Percentiles rank a stretch among this genome's conserved stretches.
Conservation (phyloP, 1,140 invertebrate species). For the Ephestia elutella region DNA sequence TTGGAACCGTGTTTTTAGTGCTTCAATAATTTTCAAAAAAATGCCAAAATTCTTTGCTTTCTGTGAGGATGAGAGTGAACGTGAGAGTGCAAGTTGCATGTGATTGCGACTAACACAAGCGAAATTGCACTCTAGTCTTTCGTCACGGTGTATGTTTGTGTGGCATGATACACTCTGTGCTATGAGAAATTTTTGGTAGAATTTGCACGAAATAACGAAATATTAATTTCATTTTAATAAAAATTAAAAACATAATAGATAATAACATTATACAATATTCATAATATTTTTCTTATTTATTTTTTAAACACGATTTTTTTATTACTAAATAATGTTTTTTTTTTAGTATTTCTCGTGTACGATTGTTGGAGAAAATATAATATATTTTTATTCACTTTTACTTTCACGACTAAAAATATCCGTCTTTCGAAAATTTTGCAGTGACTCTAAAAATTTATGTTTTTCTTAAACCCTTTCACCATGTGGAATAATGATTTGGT, state of each 20-base stretch:
- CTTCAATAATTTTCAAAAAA: neutral
- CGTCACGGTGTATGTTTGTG: conserved; percentile 29
- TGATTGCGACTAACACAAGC: conserved; percentile 18
- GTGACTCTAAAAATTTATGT: too few species aligned
- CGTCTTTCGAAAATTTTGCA: too few species aligned
- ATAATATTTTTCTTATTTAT: too few species aligned
- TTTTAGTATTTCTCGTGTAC: too few species aligned
- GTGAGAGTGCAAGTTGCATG: conserved; percentile 14
- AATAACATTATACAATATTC: too few species aligned
- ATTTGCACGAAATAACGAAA: too few species aligned
- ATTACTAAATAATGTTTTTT: neutral
- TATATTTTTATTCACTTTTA: too few species aligned
- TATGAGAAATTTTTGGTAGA: too few species aligned
- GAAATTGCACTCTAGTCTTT: conserved; percentile 15
- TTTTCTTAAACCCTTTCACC: neutral
- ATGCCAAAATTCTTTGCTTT: neutral
- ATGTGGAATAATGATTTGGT: neutral
- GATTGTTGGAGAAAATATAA: too few species aligned
- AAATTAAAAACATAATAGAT: too few species aligned
- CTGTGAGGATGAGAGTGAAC: conserved; percentile 15
- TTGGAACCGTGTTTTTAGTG: neutral
- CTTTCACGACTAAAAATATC: too few species aligned
- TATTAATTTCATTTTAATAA: too few species aligned
- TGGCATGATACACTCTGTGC: conserved; percentile 7
- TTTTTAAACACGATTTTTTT: neutral